A percentile compares a stretch with the other conserved stretches of the same genome.
Evolutionary conservation across 2,888 invertebrate genomes (phyloP).

Genomic region (Ormyrus pomaceus): DNA sequence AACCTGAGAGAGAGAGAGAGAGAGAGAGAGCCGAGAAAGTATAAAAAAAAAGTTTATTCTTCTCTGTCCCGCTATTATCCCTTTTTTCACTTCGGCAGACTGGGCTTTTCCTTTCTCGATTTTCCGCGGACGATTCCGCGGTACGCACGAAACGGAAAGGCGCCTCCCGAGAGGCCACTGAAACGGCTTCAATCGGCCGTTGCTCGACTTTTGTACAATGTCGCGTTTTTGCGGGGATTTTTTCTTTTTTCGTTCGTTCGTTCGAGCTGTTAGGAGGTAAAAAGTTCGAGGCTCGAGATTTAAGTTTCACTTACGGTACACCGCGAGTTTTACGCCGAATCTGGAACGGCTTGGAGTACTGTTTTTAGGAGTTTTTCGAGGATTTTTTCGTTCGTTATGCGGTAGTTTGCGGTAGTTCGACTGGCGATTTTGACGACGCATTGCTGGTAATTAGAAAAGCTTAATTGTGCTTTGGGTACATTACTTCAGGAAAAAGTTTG

Average conservation of each 20-base stretch:
- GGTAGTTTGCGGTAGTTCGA: too few species aligned
- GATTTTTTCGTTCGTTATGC: too few species aligned
- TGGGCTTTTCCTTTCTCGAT: not conserved
- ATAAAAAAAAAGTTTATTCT: slow-evolving; percentile 43
- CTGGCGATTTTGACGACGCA: too few species aligned
- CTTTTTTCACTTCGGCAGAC: not conserved
- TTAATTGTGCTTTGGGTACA: not conserved
- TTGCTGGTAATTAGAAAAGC: not conserved
- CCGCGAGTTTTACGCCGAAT: not conserved
- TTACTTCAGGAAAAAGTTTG: too few species aligned
- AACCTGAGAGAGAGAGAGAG: not conserved
- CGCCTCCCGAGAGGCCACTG: not conserved
- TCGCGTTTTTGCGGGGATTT: slow-evolving; percentile 10
- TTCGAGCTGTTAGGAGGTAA: not conserved
- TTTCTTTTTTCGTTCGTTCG: not conserved
- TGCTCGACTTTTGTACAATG: not conserved
- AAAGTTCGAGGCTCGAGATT: slow-evolving; percentile 9
- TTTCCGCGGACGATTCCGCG: not conserved
- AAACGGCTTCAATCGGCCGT: not conserved
- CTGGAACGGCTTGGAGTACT: slow-evolving; percentile 7
- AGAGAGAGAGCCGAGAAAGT: not conserved
- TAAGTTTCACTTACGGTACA: slow-evolving; percentile 22
- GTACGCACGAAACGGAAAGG: not conserved
- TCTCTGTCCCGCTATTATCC: not conserved
- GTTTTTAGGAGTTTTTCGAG: not conserved